These are phyloP conservation scores for Stegodyphus dumicola DNA, from an alignment of 1,140 invertebrate species.

Conservation along the genomic window DNA sequence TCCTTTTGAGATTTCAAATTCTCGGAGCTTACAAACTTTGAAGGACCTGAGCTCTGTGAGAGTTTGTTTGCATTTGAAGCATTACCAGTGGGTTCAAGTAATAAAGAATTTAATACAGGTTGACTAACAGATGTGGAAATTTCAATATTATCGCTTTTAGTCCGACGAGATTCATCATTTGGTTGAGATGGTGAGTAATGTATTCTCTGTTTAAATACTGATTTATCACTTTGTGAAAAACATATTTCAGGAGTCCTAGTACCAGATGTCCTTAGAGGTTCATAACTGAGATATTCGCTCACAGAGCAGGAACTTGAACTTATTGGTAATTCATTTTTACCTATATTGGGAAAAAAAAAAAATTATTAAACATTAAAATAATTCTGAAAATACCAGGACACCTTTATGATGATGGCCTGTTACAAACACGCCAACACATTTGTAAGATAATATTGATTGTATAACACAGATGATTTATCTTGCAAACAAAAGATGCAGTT, in stretches of 20 bases:
- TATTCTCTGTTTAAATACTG: background rate
- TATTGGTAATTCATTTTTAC: conserved; percentile 33
- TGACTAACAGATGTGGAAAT: conserved; percentile 46
- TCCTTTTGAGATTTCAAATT: too few species aligned
- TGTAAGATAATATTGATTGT: too few species aligned
- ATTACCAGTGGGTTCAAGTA: too few species aligned
- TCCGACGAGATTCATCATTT: conserved; percentile 1
- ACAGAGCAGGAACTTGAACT: conserved; percentile 32
- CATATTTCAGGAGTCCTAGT: background rate
- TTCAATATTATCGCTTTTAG: conserved; percentile 14
- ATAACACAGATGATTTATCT: too few species aligned
- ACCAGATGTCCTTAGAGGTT: background rate
- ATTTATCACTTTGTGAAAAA: background rate
- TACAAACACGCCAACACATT: too few species aligned
- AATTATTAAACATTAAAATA: background rate
- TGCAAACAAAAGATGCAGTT: too few species aligned
- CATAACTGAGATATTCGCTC: background rate
- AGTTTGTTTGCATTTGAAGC: too few species aligned
- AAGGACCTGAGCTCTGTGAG: too few species aligned
- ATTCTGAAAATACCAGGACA: too few species aligned
- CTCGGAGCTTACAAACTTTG: too few species aligned
- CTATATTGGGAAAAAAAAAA: conserved; percentile 5
- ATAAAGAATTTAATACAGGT: background rate
- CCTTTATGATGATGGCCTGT: too few species aligned
- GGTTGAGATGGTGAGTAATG: background rate